Percentiles rank a stretch among this genome's conserved stretches.
phyloP scores from a whole-genome alignment of 1,140 invertebrate genomes.

The Caerostris extrusa region DNA sequence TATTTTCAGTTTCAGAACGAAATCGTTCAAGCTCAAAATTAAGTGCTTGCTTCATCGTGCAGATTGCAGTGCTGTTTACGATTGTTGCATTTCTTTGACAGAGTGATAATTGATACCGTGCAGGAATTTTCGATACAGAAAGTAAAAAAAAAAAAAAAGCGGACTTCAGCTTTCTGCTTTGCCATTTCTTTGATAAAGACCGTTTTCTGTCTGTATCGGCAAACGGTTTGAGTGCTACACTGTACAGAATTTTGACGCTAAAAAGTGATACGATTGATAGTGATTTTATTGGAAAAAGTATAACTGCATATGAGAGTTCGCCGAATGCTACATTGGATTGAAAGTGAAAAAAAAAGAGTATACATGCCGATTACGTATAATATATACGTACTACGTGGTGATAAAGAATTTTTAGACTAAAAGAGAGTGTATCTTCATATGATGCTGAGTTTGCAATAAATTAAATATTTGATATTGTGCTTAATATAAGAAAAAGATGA shows the following conservation, averaged over 20 bases:
- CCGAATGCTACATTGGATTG: background rate
- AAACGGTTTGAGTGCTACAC: background rate
- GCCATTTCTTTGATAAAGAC: background rate
- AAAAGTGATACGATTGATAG: background rate
- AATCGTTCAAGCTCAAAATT: slow-evolving; percentile 4
- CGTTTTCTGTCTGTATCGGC: background rate
- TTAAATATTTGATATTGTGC: too few species aligned
- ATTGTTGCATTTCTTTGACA: slow-evolving; percentile 1
- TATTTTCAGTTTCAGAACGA: slow-evolving; percentile 37
- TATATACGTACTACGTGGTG: background rate
- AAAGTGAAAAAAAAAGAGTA: background rate
- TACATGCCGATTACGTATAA: background rate
- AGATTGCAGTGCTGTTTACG: background rate
- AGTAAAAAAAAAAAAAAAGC: background rate
- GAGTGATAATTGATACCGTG: background rate
- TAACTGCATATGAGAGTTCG: background rate
- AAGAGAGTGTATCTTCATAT: too few species aligned
- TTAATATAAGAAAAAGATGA: too few species aligned
- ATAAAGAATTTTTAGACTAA: background rate
- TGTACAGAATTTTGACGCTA: background rate
- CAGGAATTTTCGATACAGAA: background rate
- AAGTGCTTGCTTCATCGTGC: background rate
- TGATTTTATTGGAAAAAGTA: background rate
- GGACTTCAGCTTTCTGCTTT: slow-evolving; percentile 29
- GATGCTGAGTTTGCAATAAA: too few species aligned